Percentiles rank a stretch among this genome's conserved stretches.
phyloP scores from a whole-genome alignment of 2,113 vertebrate genomes.

The Panthera tigris region DNA sequence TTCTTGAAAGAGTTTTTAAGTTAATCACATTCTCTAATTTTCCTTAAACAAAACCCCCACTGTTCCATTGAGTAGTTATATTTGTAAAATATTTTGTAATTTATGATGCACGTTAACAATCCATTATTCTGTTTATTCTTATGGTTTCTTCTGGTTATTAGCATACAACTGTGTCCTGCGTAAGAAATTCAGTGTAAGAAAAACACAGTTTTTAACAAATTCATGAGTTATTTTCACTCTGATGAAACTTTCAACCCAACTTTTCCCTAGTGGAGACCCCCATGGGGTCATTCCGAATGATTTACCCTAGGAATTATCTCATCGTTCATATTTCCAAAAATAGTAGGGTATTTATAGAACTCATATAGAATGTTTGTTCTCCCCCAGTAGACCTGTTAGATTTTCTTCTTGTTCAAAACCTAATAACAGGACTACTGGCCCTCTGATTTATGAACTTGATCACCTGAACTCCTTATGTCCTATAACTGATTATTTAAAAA shows the following conservation, averaged over 20 bases:
- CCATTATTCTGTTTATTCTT: not conserved
- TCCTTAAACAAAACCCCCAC: not conserved
- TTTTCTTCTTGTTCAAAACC: not conserved
- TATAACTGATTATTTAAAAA: not conserved
- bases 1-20: not conserved
- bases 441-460: not conserved
- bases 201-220: not conserved
- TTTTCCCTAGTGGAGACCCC: not conserved
- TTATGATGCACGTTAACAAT: not conserved
- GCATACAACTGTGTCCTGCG: not conserved
- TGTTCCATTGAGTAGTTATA: not conserved
- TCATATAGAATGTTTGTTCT: not conserved
- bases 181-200: not conserved
- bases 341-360: not conserved
- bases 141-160: not conserved
- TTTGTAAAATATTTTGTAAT: constrained; percentile 1
- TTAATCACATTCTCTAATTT: not conserved
- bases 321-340: not conserved
- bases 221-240: not conserved
- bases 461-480: not conserved
- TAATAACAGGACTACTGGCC: not conserved
- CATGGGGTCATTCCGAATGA: not conserved
- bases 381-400: not conserved
- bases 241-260: not conserved
- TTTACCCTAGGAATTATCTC: not conserved